Evolutionary conservation across 92 coral and sea anemone species (phyloP).

Genomic region (Actinostola sp.): DNA sequence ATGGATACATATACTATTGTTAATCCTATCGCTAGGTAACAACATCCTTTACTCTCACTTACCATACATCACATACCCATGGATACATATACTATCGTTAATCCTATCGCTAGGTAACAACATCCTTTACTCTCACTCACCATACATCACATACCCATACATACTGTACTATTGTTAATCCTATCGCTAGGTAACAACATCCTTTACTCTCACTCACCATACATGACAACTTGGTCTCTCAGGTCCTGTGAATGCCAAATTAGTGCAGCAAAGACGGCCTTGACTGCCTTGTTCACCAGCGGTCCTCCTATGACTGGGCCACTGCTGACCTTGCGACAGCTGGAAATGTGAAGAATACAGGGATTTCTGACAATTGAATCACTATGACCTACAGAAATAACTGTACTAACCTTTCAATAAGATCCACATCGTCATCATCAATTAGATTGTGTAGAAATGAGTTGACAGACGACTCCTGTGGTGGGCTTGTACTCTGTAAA

Average conservation of each 20-base stretch:
- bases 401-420: conserved; percentile 46
- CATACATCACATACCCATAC: conserved; percentile 69
- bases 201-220: conserved; percentile 58
- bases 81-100: no score
- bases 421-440: conserved; percentile 40
- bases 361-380: no score
- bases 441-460: conserved; percentile 62
- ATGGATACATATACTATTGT: no score
- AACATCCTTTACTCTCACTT: conserved; percentile 4
- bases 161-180: no score
- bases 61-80: conserved; percentile 80
- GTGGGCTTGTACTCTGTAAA: conserved; percentile 59
- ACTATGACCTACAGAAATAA: no score
- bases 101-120: neutral
- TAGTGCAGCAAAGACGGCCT: conserved; percentile 89
- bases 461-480: conserved; percentile 75
- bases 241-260: conserved; percentile 98
- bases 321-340: conserved; percentile 74
- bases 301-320: conserved; percentile 92
- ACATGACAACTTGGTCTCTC: conserved; percentile 86
- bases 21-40: neutral
- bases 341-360: no score
- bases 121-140: conserved; percentile 35
- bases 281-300: conserved; percentile 83
- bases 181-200: neutral